phyloP scores from a whole-genome alignment of 2,797 vertebrate genomes.

The Salmo trutta region DNA sequence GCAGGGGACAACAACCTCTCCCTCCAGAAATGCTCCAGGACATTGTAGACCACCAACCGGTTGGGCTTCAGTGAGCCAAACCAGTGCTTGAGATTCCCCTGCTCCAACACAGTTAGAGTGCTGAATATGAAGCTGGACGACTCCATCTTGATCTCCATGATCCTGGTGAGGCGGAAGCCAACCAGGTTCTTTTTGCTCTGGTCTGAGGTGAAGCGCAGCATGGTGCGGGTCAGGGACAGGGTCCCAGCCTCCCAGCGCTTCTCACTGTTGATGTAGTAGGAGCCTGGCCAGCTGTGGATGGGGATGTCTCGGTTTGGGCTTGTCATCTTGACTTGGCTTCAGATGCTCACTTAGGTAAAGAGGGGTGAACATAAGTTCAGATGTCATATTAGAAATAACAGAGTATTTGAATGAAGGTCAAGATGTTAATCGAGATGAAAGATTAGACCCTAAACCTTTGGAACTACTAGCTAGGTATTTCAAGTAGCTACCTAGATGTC shows the following conservation, averaged over 20 bases:
- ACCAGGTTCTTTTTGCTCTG: conserved; percentile 70
- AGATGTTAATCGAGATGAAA: no score
- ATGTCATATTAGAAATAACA: no score
- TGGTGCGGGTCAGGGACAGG: conserved; percentile 78
- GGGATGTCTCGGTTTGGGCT: conserved; percentile 59
- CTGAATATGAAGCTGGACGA: conserved; percentile 91
- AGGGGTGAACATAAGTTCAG: neutral
- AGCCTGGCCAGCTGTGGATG: conserved; percentile 88
- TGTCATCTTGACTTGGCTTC: conserved; percentile 74
- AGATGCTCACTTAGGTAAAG: conserved; percentile 31
- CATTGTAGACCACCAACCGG: conserved; percentile 84
- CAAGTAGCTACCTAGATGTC: no score
- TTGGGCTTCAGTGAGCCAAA: conserved; percentile 91
- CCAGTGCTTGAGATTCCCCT: conserved; percentile 88
- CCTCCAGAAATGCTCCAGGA: conserved; percentile 96
- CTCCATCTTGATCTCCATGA: conserved; percentile 89
- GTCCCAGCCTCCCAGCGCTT: conserved; percentile 86
- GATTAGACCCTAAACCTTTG: no score
- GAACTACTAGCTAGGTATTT: no score
- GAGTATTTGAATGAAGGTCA: no score
- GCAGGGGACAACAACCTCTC: conserved; percentile 78
- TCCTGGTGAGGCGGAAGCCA: conserved; percentile 75
- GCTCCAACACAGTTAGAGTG: conserved; percentile 87
- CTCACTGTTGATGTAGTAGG: conserved; percentile 84
- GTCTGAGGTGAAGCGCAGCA: conserved; percentile 77